A percentile compares a stretch with the other conserved stretches of the same genome.
Evolutionary conservation across 2,888 invertebrate species (phyloP).

Genomic region (Cylloceria caligata): DNA sequence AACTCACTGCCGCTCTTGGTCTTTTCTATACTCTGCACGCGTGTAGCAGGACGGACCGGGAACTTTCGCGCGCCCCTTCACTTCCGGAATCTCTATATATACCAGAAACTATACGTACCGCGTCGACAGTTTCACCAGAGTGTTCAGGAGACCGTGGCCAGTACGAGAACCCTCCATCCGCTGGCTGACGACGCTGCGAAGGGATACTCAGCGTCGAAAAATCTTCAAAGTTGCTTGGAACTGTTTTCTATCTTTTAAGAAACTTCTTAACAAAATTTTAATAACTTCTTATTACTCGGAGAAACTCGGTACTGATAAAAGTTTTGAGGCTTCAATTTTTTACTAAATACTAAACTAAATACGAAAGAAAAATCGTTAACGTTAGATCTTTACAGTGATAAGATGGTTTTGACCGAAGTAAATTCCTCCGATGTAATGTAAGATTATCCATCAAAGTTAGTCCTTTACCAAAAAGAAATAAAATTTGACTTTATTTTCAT

Average conservation of each 20-base stretch:
- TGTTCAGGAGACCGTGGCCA: slow-evolving; percentile 43
- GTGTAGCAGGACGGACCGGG: slow-evolving; percentile 73
- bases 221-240: not conserved
- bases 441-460: too few species aligned
- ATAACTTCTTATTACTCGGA: too few species aligned
- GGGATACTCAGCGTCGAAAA: slow-evolving; percentile 1
- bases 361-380: too few species aligned
- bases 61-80: slow-evolving; percentile 82
- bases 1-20: slow-evolving; percentile 49
- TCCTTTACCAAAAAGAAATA: too few species aligned
- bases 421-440: too few species aligned
- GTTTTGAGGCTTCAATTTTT: too few species aligned
- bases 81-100: slow-evolving; percentile 77
- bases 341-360: too few species aligned
- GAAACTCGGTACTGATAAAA: too few species aligned
- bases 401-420: too few species aligned
- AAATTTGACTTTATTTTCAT: too few species aligned
- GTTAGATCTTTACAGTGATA: too few species aligned
- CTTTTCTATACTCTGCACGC: slow-evolving; percentile 77
- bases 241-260: not conserved
- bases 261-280: not conserved
- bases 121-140: slow-evolving; percentile 23
- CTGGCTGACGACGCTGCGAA: slow-evolving; percentile 38
- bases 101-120: slow-evolving; percentile 17
- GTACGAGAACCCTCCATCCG: slow-evolving; percentile 42